Base-by-base conservation (phyloP, 2,113 vertebrate species). In the Rallus limicola region DNA sequence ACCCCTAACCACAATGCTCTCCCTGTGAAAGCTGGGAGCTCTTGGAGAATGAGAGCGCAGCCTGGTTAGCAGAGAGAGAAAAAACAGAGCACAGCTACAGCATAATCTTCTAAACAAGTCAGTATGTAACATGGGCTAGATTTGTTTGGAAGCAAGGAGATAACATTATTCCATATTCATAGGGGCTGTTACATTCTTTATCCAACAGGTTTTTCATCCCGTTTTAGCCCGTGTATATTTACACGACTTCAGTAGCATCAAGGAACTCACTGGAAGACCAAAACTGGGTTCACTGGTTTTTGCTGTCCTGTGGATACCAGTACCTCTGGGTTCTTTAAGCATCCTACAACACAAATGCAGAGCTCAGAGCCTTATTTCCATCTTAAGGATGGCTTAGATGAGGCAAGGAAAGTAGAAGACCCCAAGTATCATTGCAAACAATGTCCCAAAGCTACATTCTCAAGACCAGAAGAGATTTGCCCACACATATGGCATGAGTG, bases 401-500 rank as follows among this genome's bases (percentile, higher is more conserved):
- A 87, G 68, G 36, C 46, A 20, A 50, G 29, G 34, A 78, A 72
- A 93, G 59, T 79, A 83, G 40, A 74, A 55, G 46, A 83, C 44
- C 40, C 82, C 2, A 0, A 88, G 28, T 31, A 52, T 9, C 42
- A 28, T 6, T 40, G 42, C 40, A 83, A 77, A 52, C 42, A 52
- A 13, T 3, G 5, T 55, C 52, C 46, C 82, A 80, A 31, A 84
- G 46, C n/a, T 6, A 31, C n/a, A 60, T 62, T 75, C 63, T 92
- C 26, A 71, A 62, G 56, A 75, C 33, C 8, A 80, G 68, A 86
- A 70, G 38, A 71, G 21, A 53, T 75, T 13, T 60, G 7, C 60
- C 90, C 75, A 58, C 1, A 0, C 6, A 1, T 42, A 58, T 3
- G 3, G 52, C 12, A 10, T 10, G 38, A 95, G 33, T 4, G 0